These are phyloP conservation scores for Piaya cayana DNA, from an alignment of 2,113 vertebrate species.

Conservation along the genomic window DNA sequence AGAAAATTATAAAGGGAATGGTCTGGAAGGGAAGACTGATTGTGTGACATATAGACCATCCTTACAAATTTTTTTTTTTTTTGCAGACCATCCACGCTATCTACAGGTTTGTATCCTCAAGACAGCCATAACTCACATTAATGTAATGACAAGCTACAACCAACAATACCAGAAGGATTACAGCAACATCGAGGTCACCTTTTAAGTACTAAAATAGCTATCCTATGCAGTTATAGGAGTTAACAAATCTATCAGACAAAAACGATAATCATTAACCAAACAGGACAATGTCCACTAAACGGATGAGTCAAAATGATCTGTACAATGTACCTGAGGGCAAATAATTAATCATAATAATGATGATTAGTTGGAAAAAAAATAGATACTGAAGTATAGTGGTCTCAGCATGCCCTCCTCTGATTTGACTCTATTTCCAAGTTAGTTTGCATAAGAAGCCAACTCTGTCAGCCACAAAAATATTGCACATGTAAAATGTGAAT, in stretches of 20 bases:
- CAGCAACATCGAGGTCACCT: background rate
- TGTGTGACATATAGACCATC: background rate
- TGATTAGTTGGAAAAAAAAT: background rate
- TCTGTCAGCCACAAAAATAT: background rate
- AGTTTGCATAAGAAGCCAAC: background rate
- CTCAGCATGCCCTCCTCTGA: background rate
- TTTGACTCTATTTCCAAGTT: background rate
- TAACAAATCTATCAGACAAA: conserved; percentile 40
- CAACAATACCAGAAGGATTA: conserved; percentile 11
- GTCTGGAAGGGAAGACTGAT: background rate
- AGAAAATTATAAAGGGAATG: background rate
- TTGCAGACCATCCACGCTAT: background rate
- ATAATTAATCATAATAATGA: conserved; percentile 25
- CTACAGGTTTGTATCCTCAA: conserved; percentile 16
- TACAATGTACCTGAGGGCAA: conserved; percentile 4
- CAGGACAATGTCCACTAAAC: background rate
- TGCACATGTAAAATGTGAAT: background rate
- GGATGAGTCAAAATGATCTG: conserved; percentile 22
- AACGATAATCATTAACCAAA: background rate
- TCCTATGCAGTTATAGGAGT: background rate
- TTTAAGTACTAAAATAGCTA: background rate
- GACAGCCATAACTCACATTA: conserved; percentile 28
- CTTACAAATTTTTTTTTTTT: background rate
- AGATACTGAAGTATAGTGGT: background rate
- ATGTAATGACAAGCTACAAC: background rate